Evolutionary conservation across 1,140 invertebrate genomes (phyloP).

Genomic region (Cotesia chilonis): DNA sequence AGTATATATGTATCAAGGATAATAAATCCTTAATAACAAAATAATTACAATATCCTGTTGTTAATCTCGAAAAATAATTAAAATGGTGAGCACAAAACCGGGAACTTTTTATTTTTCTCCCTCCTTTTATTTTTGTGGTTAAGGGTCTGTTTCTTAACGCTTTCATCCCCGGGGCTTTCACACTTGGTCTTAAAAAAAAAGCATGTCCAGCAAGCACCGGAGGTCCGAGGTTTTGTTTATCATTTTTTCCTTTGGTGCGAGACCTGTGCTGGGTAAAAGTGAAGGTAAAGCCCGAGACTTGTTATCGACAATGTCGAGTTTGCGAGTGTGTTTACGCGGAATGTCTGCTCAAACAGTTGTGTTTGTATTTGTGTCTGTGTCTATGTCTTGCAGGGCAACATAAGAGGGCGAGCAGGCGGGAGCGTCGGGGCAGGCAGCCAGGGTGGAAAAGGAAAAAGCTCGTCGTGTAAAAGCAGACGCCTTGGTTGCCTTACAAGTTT

Average conservation of each 20-base stretch:
- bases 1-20: not conserved
- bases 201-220: not conserved
- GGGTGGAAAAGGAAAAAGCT: slow-evolving; percentile 29
- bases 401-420: slow-evolving; percentile 9
- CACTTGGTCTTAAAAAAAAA: no score
- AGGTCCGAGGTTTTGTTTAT: not conserved
- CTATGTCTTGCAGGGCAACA: not conserved
- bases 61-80: slow-evolving; percentile 28
- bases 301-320: slow-evolving; percentile 5
- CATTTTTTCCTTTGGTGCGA: slow-evolving; percentile 38
- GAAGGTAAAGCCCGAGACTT: slow-evolving; percentile 10
- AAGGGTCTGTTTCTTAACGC: no score
- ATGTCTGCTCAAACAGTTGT: not conserved
- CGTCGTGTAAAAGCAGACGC: slow-evolving; percentile 59
- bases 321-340: not conserved
- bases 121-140: no score
- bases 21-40: slow-evolving; percentile 12
- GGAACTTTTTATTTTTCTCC: no score
- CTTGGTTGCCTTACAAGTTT: slow-evolving; percentile 51
- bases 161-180: no score
- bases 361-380: not conserved
- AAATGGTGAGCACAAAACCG: not conserved
- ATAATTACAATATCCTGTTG: slow-evolving; percentile 21
- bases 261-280: not conserved
- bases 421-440: slow-evolving; percentile 29